Evolutionary conservation across 2,113 vertebrate genomes (phyloP), one percentile per base, ranked within the genome.

Genomic region (Corythaeola cristata): DNA sequence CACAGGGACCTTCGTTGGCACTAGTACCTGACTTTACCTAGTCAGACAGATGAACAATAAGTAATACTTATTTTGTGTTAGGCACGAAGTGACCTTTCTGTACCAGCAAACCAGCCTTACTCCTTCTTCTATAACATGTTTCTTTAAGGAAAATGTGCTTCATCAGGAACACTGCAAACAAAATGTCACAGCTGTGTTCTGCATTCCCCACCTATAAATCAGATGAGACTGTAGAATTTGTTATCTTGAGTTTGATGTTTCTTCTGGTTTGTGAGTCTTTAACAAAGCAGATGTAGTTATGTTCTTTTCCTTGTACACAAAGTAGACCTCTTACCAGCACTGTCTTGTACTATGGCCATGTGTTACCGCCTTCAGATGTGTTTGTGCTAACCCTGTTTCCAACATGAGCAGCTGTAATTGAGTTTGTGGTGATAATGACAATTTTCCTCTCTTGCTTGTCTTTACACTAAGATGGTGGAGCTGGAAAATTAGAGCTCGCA

Each of bases 21-120:
- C 30, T 16, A 59, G 33, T 58, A 52, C 14, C 53, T 77, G 41
- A 35, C 60, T 73, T 95, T 47, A 90, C 12, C 15, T 47, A 20
- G 30, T 60, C 58, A 90, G 60, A 71, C 26, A 67, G 35, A 26
- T 89, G 69, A 88, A 75, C 21, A 21, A 15, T 93, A 79, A 96
- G 71, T 55, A 95, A 79, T 79, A 81, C 76, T 37, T 84, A 8
- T 63, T n/a, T 90, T 64, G 35, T 30, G 17, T 93, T 89, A 91
- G 84, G 77, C 92, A 89, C 3, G 4, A 23, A 72, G 62, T 90
- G 37, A 64, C 28, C 75, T 77, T 91, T 86, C 78, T 94, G 69
- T 89, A 93, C 75, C 94, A 79, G 90, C 87, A 95, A 47, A 52
- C 71, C 52, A 79, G 68, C 23, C 74, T 85, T 56, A 62, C 30